phyloP scores from a whole-genome alignment of 2,113 vertebrate genomes.

The Rhynchopsitta pachyrhyncha region DNA sequence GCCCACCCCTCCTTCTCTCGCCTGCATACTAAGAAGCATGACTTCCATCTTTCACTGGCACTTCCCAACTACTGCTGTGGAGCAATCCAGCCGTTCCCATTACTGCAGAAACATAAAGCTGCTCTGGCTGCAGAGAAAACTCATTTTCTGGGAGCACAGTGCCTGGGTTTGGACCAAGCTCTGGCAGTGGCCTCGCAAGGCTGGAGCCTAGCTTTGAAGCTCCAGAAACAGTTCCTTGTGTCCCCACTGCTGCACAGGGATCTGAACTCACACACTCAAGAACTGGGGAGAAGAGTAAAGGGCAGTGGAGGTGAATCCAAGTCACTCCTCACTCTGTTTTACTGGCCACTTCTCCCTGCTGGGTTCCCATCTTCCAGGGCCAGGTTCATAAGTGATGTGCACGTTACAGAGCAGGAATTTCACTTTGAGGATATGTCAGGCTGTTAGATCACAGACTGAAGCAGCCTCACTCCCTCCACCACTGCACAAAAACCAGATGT shows the following conservation, averaged over 20 bases:
- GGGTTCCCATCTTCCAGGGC: neutral
- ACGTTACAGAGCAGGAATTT: neutral
- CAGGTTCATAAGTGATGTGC: neutral
- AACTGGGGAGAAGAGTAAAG: neutral
- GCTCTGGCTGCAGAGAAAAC: neutral
- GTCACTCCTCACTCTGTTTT: neutral
- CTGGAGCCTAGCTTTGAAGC: neutral
- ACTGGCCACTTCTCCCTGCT: neutral
- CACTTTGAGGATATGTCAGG: neutral
- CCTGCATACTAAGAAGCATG: neutral
- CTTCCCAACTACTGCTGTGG: neutral
- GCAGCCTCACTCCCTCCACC: neutral
- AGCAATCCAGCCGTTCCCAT: fast-evolving
- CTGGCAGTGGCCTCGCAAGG: neutral
- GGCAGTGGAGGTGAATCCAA: fast-evolving
- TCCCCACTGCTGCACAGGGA: neutral
- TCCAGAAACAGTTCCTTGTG: neutral
- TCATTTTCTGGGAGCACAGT: neutral
- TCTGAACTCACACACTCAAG: neutral
- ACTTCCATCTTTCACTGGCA: neutral
- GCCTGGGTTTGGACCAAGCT: neutral
- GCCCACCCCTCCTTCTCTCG: neutral
- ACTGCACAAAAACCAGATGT: neutral
- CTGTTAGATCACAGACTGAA: neutral
- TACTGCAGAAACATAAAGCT: neutral